Evolutionary conservation across 1,140 invertebrate genomes (phyloP).

Genomic region (Pemphigus obesinymphae): DNA sequence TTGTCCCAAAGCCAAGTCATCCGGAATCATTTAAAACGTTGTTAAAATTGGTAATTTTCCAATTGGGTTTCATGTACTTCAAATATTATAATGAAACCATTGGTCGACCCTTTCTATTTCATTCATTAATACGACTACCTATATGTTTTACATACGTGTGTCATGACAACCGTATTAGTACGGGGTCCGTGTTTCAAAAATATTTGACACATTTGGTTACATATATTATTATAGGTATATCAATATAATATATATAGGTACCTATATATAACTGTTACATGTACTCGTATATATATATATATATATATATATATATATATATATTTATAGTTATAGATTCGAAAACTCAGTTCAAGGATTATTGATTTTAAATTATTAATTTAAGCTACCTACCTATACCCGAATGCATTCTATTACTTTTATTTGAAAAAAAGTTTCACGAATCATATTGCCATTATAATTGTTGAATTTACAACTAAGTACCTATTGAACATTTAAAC

Average conservation of each 20-base stretch:
- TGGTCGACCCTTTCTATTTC: not conserved
- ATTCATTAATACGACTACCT: not conserved
- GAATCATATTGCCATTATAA: no score
- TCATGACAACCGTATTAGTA: conserved; percentile 28
- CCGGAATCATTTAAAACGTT: not conserved
- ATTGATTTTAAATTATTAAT: conserved; percentile 24
- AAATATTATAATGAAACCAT: not conserved
- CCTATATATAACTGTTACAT: no score
- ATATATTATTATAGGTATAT: no score
- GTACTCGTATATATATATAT: not conserved
- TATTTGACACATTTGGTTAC: conserved; percentile 14
- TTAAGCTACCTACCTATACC: not conserved
- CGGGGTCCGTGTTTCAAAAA: not conserved
- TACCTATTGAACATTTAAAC: no score
- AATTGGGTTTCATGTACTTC: no score
- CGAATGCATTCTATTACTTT: no score
- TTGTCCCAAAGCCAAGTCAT: conserved; percentile 43
- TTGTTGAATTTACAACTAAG: no score
- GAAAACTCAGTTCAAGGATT: conserved; percentile 23
- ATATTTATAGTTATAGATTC: not conserved
- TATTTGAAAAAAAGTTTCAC: no score
- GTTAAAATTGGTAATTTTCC: not conserved
- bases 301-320: not conserved
- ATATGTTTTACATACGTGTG: conserved; percentile 22
- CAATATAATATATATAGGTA: no score